These are phyloP conservation scores for Venustoraphidia nigricollis DNA, from an alignment of 2,888 invertebrate genomes.

Conservation along the genomic window DNA sequence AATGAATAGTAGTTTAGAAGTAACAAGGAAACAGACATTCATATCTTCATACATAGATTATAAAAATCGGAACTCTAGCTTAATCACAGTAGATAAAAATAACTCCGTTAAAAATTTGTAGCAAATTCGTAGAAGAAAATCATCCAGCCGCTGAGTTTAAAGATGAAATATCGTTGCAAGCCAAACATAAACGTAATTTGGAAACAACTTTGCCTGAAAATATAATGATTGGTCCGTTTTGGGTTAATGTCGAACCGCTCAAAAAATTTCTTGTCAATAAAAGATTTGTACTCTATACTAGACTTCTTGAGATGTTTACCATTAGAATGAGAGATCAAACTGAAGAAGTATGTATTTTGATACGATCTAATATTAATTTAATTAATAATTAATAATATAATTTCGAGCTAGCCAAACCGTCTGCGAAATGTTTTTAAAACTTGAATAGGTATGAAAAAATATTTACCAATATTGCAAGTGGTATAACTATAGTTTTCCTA, in stretches of 20 bases:
- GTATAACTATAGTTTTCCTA: no score
- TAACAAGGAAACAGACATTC: no score
- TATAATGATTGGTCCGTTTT: slow-evolving; percentile 67
- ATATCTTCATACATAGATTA: no score
- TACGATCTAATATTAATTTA: not conserved
- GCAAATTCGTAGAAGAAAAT: slow-evolving; percentile 38
- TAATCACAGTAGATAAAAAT: no score
- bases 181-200: slow-evolving; percentile 45
- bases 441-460: no score
- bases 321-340: slow-evolving; percentile 47
- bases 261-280: slow-evolving; percentile 54
- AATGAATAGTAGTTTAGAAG: no score
- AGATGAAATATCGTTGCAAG: slow-evolving; percentile 53
- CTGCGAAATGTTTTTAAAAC: no score
- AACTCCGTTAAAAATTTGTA: slow-evolving; percentile 17
- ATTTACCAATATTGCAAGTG: no score
- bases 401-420: no score
- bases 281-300: slow-evolving; percentile 48
- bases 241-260: slow-evolving; percentile 49
- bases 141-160: slow-evolving; percentile 53
- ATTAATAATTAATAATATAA: no score
- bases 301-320: slow-evolving; percentile 56
- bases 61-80: no score
- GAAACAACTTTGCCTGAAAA: slow-evolving; percentile 50
- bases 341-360: slow-evolving; percentile 33